A percentile compares a stretch with the other conserved stretches of the same genome.
Conservation (phyloP, 2,888 invertebrate species). For the Mechanitis mazaeus region DNA sequence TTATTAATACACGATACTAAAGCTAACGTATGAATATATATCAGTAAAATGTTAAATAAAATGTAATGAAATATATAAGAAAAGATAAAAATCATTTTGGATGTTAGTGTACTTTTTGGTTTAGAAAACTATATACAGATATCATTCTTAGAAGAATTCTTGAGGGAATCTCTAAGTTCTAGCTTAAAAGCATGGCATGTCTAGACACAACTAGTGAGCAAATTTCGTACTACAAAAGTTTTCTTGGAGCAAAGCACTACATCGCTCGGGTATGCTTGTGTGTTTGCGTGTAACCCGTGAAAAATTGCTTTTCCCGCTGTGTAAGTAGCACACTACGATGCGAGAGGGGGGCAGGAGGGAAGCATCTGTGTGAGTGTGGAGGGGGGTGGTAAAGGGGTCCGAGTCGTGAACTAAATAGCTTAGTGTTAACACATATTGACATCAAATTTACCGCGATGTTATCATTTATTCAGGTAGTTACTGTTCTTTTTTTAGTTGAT, state of each 20-base stretch:
- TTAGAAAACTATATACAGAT: no score
- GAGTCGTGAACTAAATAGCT: constrained; percentile 77
- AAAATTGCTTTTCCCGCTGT: constrained; percentile 65
- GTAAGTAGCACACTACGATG: constrained; percentile 44
- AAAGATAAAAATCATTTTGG: no score
- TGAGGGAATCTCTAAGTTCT: constrained; percentile 65
- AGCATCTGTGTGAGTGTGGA: constrained; percentile 48
- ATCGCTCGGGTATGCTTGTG: constrained; percentile 48
- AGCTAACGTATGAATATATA: no score
- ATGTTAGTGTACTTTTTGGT: no score
- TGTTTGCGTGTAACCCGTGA: constrained; percentile 64
- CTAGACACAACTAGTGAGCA: constrained; percentile 74
- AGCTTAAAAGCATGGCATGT: constrained; percentile 70
- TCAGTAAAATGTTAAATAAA: no score
- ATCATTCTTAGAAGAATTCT: constrained; percentile 44
- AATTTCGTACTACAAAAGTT: constrained; percentile 74
- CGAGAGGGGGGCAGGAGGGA: constrained; percentile 38
- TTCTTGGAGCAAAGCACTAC: constrained; percentile 69
- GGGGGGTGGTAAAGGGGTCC: constrained; percentile 54
- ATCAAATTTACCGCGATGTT: constrained; percentile 76
- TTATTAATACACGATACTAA: no score
- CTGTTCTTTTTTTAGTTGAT: constrained; percentile 41
- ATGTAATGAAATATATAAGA: no score
- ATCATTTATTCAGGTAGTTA: constrained; percentile 75
- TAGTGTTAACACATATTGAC: constrained; percentile 78